Evolutionary conservation across 1,140 invertebrate species (phyloP), one percentile per base, ranked within the genome.

Genomic region (Calliopsis andreniformis): DNA sequence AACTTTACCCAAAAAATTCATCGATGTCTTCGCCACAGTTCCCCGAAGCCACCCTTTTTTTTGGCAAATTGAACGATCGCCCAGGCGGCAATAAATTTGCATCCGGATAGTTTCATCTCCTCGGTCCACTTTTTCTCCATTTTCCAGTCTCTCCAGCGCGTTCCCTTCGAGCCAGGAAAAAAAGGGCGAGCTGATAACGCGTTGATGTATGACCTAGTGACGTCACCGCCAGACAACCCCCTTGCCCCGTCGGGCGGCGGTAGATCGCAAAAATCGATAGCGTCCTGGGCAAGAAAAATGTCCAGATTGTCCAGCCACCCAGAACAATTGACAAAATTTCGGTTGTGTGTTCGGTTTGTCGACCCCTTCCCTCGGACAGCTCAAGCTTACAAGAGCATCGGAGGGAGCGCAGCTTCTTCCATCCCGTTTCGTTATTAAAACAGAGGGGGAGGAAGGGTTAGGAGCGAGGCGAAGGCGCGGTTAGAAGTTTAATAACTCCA

Each of bases 191-290:
- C 87, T 87, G 87, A 88, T 88, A 88, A 88, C 87, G 86, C 78
- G 86, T 88, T 88, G 87, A 88, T 88, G 86, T 88, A 88, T 88
- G 86, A 79, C 84, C 84, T 80, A 87, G 83, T 88, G 86, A 88
- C 86, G 87, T 88, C 86, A 87, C 86, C 82, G 84, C 72, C 82
- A 78, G 79, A 75, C 35, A 78, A 76, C 76, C 82, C 67, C 30
- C 55, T 35, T 53, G 53, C 47, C 61, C 67, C 56, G 72, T 64
- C 42, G 55, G 39, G 53, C 76, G 16, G 2, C 77, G 82, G 81
- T 81, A 89, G 86, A 88, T 88, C 87, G 87, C 78, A 84, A 72
- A 85, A 86, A 88, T 89, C 87, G 87, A 88, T 89, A 85, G 79
- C 79, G 80, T 83, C 83, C 79, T 72, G 10, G 16, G n/a, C n/a